phyloP scores from a whole-genome alignment of 2,888 invertebrate genomes.

The Drosophila dives region DNA sequence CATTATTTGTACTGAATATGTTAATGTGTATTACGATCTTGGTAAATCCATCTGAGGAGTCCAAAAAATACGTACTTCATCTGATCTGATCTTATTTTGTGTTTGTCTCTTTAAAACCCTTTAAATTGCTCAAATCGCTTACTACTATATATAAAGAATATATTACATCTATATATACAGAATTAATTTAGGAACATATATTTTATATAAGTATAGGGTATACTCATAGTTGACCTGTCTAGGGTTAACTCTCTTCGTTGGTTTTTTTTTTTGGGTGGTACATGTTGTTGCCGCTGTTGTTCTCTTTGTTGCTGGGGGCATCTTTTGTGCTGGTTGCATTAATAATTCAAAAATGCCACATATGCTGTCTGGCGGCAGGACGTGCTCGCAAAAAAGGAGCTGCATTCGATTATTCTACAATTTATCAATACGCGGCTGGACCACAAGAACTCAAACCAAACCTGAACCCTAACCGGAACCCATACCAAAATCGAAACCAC shows the following conservation, averaged over 20 bases:
- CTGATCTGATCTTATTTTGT: neutral
- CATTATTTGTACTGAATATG: neutral
- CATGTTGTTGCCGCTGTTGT: conserved; percentile 16
- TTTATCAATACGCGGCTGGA: conserved; percentile 67
- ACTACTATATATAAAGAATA: too few species aligned
- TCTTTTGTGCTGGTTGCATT: conserved; percentile 76
- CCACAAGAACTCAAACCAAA: conserved; percentile 5
- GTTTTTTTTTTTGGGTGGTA: neutral
- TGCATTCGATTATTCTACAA: conserved; percentile 77
- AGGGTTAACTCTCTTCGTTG: neutral
- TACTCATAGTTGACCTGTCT: neutral
- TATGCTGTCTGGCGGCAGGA: conserved; percentile 59
- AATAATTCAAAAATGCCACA: conserved; percentile 82
- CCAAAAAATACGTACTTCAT: neutral
- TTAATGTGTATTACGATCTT: neutral
- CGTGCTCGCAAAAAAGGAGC: conserved; percentile 30
- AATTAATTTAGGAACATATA: too few species aligned
- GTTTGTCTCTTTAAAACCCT: neutral
- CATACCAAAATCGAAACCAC: neutral
- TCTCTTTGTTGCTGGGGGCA: conserved; percentile 53
- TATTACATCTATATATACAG: too few species aligned
- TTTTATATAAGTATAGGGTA: neutral
- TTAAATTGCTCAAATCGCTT: neutral
- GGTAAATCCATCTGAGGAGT: neutral
- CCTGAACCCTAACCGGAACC: neutral